phyloP scores from a whole-genome alignment of 2,888 invertebrate genomes.

The Cataglyphis livida region DNA sequence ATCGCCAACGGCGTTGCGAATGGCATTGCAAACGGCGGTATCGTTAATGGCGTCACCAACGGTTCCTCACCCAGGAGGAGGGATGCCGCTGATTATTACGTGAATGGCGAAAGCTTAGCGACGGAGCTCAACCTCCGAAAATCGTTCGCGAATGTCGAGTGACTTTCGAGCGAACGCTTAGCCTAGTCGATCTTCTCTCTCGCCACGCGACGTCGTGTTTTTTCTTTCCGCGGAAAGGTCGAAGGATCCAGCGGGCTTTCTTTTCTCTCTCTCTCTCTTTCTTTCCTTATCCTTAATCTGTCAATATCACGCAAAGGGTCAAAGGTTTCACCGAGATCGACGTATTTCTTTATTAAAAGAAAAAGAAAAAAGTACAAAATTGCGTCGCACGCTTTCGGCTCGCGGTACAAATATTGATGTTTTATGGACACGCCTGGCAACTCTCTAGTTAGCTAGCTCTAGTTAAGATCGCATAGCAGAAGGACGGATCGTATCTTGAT shows the following conservation, averaged over 20 bases:
- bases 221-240: conserved; percentile 30
- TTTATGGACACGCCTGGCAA: background rate
- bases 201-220: conserved; percentile 22
- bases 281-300: background rate
- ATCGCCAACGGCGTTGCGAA: conserved; percentile 50
- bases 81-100: conserved; percentile 87
- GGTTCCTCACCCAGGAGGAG: conserved; percentile 76
- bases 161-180: conserved; percentile 64
- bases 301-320: conserved; percentile 3
- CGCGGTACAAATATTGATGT: conserved; percentile 14
- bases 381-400: conserved; percentile 35
- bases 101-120: conserved; percentile 86
- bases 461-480: conserved; percentile 30
- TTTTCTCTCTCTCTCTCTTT: conserved; percentile 8
- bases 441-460: background rate
- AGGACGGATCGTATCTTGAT: conserved; percentile 15
- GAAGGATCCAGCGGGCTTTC: conserved; percentile 54
- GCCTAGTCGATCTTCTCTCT: conserved; percentile 39
- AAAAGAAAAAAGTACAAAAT: conserved; percentile 59
- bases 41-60: conserved; percentile 75
- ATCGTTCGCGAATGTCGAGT: conserved; percentile 79
- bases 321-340: conserved; percentile 22
- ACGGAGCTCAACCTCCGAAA: conserved; percentile 82
- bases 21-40: conserved; percentile 69
- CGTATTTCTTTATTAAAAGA: conserved; percentile 25